Conservation (phyloP, 2,888 invertebrate species). For the Sphaeridia pumilis region DNA sequence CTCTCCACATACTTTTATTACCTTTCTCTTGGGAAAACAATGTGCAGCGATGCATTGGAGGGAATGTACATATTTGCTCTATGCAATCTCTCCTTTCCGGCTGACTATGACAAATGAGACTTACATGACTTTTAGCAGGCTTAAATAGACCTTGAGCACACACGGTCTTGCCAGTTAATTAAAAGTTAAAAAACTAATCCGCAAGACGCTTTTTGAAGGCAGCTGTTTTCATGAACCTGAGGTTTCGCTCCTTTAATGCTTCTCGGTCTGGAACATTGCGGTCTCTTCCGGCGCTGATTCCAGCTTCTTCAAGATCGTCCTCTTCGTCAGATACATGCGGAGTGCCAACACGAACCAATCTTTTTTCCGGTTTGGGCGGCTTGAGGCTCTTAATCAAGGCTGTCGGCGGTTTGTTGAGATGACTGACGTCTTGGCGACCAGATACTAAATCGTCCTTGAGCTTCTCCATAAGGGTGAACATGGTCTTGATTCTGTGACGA, state of each 20-base stretch:
- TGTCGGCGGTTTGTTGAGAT: neutral
- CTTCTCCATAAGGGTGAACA: constrained; percentile 7
- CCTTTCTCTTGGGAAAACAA: no score
- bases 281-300: neutral
- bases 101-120: no score
- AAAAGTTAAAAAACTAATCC: no score
- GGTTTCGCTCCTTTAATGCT: constrained; percentile 8
- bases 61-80: no score
- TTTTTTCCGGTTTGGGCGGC: constrained; percentile 4
- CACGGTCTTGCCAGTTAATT: no score
- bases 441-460: constrained; percentile 5
- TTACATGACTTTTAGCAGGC: no score
- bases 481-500: constrained; percentile 11
- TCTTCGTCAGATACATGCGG: constrained; percentile 2
- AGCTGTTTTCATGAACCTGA: constrained; percentile 4
- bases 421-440: constrained; percentile 2
- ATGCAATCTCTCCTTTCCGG: no score
- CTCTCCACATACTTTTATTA: no score
- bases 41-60: no score
- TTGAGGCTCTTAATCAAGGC: constrained; percentile 3
- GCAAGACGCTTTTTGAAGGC: constrained; percentile 2
- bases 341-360: constrained; percentile 8
- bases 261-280: constrained; percentile 3
- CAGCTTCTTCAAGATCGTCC: constrained; percentile 8
- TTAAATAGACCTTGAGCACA: no score